phyloP scores from a whole-genome alignment of 2,888 invertebrate species.

The Harpalus rubripes region DNA sequence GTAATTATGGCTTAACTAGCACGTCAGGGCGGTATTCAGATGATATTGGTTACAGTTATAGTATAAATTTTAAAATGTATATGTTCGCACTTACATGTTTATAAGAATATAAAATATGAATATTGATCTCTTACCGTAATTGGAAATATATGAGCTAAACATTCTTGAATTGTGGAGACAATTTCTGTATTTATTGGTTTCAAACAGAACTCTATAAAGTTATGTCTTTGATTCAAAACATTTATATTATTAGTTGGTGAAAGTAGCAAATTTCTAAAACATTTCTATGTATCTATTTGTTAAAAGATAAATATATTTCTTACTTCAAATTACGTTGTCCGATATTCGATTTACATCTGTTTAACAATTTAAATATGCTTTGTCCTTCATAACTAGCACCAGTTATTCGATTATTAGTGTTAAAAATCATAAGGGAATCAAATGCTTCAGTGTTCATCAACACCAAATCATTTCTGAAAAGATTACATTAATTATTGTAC shows the following conservation, averaged over 20 bases:
- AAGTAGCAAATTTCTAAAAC: constrained; percentile 82
- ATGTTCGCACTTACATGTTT: too few relatives aligned
- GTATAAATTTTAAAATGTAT: too few relatives aligned
- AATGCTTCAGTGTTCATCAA: constrained; percentile 86
- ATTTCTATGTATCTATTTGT: neutral
- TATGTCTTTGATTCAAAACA: constrained; percentile 82
- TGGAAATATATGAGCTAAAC: constrained; percentile 82
- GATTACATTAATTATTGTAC: neutral
- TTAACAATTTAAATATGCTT: constrained; percentile 85
- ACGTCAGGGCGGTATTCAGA: too few relatives aligned
- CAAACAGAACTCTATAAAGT: constrained; percentile 85
- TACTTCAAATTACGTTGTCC: constrained; percentile 56
- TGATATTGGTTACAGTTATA: too few relatives aligned
- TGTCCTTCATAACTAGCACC: constrained; percentile 86
- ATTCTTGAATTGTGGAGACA: constrained; percentile 82
- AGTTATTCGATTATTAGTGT: constrained; percentile 85
- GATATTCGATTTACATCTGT: constrained; percentile 45
- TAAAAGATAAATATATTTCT: neutral
- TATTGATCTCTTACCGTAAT: constrained; percentile 79
- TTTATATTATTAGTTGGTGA: constrained; percentile 84
- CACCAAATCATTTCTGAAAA: constrained; percentile 83
- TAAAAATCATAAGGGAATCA: constrained; percentile 88
- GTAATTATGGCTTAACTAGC: too few relatives aligned
- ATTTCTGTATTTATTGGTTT: constrained; percentile 82
- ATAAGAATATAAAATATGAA: neutral